Base-by-base conservation (phyloP, 1,140 invertebrate genomes). In the Spodoptera litura region DNA sequence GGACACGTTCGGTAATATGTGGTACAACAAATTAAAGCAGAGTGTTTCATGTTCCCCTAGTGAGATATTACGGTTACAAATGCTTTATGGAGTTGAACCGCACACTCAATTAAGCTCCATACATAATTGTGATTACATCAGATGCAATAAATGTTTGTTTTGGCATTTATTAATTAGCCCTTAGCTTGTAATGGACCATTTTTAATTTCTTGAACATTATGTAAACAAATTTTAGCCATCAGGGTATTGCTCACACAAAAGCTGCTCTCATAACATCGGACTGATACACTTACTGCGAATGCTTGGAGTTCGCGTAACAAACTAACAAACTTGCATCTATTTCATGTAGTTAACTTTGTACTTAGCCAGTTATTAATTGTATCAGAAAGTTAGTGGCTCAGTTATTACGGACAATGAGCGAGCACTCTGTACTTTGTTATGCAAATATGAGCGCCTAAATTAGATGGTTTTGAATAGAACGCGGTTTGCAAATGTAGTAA, bases 341-440 rank as follows among this genome's bases (percentile, higher is more conserved):
- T 44, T 44, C 4, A 44, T 44, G 38, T 44, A 8, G n/a, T 20
- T 44, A 38, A 9, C 5, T 3, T 49, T 20, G 12, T 52, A 27
- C 51, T 53, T 31, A 10, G 10, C 11, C 10, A 68, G 66, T 70
- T 27, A 52, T 68, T 52, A 68, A 52, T 70, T 25, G 15, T 51
- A n/a, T 68, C 64, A 68, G 64, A 52, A 31, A 70, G 25, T n/a
- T 70, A 44, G 31, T 15, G n/a, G 10, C 4, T 6, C 38, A 10
- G 49, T 70, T 53, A 53, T 70, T 70, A 53, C 49, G 25, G 66
- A 70, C 66, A 51, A 70, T 70, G 66, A 52, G 52, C 11, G 25
- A 11, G 49, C 49, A 70, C 25, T 13, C 12, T 35, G 66, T 53
- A 53, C 49, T 70, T 70, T 70, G 66, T 70, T 31, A 70, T 70